phyloP scores from a whole-genome alignment of 2,797 vertebrate species.

The Betta splendens region DNA sequence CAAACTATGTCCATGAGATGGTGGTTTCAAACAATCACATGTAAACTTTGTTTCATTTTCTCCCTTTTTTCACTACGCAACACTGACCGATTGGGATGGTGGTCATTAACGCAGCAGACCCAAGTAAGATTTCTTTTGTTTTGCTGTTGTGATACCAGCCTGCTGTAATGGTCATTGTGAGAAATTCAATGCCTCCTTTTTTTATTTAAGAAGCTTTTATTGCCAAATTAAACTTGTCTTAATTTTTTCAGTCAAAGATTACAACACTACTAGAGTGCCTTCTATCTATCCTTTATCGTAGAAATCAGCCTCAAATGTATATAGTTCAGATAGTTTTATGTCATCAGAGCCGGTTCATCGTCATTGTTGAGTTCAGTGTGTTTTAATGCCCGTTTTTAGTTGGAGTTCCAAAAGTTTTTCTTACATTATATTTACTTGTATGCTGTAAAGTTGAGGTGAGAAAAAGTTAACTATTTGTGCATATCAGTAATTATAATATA shows the following conservation, averaged over 20 bases:
- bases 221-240: constrained; percentile 47
- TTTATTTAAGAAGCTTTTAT: constrained; percentile 27
- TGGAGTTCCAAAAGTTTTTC: constrained; percentile 33
- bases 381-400: constrained; percentile 32
- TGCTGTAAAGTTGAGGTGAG: constrained; percentile 36
- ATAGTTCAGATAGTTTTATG: too few species aligned
- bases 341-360: constrained; percentile 32
- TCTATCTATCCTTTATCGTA: constrained; percentile 55
- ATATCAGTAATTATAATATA: constrained; percentile 33
- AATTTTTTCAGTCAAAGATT: constrained; percentile 33
- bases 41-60: constrained; percentile 33
- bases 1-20: constrained; percentile 54
- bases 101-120: constrained; percentile 36
- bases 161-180: constrained; percentile 79
- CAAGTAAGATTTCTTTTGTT: constrained; percentile 20
- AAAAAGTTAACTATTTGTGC: constrained; percentile 23
- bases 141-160: constrained; percentile 69
- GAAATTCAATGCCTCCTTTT: constrained; percentile 33
- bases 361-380: constrained; percentile 33
- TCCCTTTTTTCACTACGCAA: background rate
- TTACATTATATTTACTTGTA: constrained; percentile 40
- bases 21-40: constrained; percentile 58
- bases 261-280: constrained; percentile 72
- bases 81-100: constrained; percentile 40
- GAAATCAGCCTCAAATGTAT: constrained; percentile 40